phyloP scores from a whole-genome alignment of 2,113 vertebrate genomes.

The Lanius collurio region DNA sequence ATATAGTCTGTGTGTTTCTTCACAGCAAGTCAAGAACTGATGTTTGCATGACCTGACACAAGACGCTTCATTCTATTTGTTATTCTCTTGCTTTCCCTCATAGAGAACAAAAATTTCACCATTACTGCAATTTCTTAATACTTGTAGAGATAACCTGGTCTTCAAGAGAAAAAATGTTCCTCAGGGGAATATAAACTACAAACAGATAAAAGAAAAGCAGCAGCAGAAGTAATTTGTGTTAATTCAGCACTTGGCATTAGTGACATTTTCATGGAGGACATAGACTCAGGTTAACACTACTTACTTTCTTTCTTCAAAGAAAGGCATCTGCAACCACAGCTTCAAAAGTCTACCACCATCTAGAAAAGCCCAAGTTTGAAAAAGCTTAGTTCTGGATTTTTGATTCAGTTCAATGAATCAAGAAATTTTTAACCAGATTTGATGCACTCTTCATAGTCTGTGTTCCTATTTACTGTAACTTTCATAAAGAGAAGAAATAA shows the following conservation, averaged over 20 bases:
- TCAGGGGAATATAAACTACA: neutral
- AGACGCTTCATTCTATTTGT: neutral
- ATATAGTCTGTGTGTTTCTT: neutral
- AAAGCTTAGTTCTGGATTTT: neutral
- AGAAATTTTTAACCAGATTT: neutral
- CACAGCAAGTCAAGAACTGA: neutral
- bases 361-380: neutral
- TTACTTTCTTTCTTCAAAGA: neutral
- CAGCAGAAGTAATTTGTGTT: slow-evolving; percentile 3
- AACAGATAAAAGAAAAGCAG: slow-evolving; percentile 9
- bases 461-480: neutral
- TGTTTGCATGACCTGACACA: neutral
- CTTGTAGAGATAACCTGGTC: neutral
- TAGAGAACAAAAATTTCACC: neutral
- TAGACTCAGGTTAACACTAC: neutral
- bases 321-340: neutral
- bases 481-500: neutral
- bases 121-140: neutral
- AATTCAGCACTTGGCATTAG: neutral
- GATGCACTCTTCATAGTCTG: accelerated
- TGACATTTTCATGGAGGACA: neutral
- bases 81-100: neutral
- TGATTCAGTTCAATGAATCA: neutral
- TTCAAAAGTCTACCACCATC: neutral
- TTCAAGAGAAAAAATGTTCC: neutral